Percentiles rank a stretch among this genome's conserved stretches.
These are phyloP conservation scores for Chelmon rostratus DNA, from an alignment of 2,797 vertebrate genomes.

Conservation along the genomic window DNA sequence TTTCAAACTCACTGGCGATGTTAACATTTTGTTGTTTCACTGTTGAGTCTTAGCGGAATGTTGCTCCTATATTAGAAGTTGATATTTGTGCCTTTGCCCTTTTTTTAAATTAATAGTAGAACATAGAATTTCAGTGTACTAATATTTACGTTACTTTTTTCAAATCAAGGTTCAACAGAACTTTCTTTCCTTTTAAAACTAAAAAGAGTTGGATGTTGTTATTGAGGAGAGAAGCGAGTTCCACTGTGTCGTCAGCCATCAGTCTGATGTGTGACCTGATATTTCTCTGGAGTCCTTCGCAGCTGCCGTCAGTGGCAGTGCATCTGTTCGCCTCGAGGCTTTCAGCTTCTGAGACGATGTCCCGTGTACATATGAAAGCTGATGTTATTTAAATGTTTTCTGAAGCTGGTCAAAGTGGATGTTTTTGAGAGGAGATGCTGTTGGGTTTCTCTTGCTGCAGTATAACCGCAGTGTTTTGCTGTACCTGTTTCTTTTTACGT, in stretches of 20 bases:
- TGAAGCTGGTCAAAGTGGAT: neutral
- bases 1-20: constrained; percentile 20
- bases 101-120: constrained; percentile 31
- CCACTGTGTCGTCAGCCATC: constrained; percentile 44
- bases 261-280: constrained; percentile 49
- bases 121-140: constrained; percentile 53
- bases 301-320: constrained; percentile 29
- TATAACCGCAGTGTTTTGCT: constrained; percentile 16
- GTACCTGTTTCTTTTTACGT: constrained; percentile 36
- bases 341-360: constrained; percentile 18
- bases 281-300: no score
- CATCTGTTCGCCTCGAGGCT: constrained; percentile 21
- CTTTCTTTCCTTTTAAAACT: neutral
- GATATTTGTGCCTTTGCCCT: constrained; percentile 53
- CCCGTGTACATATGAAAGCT: constrained; percentile 58
- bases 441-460: constrained; percentile 6
- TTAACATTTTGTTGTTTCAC: constrained; percentile 43
- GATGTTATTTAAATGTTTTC: constrained; percentile 63
- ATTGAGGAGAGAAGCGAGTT: constrained; percentile 46
- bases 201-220: constrained; percentile 40
- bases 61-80: constrained; percentile 49
- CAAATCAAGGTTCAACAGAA: neutral
- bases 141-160: constrained; percentile 59
- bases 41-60: constrained; percentile 26
- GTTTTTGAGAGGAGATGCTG: constrained; percentile 21